phyloP scores from a whole-genome alignment of 2,797 vertebrate genomes.

The Naso thynnoides region DNA sequence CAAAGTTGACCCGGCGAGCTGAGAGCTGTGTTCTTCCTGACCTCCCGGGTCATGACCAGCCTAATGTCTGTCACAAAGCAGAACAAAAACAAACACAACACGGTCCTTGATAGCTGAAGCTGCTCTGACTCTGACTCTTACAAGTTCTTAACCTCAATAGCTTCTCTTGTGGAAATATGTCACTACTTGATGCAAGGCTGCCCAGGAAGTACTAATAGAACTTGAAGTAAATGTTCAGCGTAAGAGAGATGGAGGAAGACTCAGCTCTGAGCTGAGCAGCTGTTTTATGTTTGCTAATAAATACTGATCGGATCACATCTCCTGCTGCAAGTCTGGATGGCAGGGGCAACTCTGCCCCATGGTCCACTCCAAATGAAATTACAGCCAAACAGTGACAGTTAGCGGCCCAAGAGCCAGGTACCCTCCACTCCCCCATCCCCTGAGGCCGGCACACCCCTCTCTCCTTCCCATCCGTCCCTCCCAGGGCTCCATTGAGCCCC shows the following conservation, averaged over 20 bases:
- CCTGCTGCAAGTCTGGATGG: conserved; percentile 62
- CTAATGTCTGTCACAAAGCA: conserved; percentile 76
- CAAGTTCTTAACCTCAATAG: conserved; percentile 54
- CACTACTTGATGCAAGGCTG: background rate
- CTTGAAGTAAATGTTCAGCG: conserved; percentile 19
- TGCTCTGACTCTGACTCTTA: conserved; percentile 37
- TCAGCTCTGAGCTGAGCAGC: conserved; percentile 44
- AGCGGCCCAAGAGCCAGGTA: conserved; percentile 78
- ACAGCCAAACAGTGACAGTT: conserved; percentile 78
- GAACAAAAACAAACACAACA: conserved; percentile 78
- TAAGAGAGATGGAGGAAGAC: conserved; percentile 64
- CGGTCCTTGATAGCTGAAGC: conserved; percentile 34
- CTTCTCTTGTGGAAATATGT: background rate
- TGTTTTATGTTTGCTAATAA: conserved; percentile 74
- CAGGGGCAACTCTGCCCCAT: conserved; percentile 66
- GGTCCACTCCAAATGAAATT: conserved; percentile 77
- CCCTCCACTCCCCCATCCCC: conserved; percentile 64
- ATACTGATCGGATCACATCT: conserved; percentile 76
- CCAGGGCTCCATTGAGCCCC: conserved; percentile 62
- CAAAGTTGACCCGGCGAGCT: conserved; percentile 72
- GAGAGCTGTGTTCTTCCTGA: conserved; percentile 74
- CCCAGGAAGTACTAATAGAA: conserved; percentile 19
- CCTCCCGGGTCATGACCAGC: conserved; percentile 66
- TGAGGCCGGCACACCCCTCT: conserved; percentile 58
- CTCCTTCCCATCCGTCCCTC: conserved; percentile 56